A percentile compares a stretch with the other conserved stretches of the same genome.
phyloP scores from a whole-genome alignment of 1,140 invertebrate species.

The Asobara japonica region DNA sequence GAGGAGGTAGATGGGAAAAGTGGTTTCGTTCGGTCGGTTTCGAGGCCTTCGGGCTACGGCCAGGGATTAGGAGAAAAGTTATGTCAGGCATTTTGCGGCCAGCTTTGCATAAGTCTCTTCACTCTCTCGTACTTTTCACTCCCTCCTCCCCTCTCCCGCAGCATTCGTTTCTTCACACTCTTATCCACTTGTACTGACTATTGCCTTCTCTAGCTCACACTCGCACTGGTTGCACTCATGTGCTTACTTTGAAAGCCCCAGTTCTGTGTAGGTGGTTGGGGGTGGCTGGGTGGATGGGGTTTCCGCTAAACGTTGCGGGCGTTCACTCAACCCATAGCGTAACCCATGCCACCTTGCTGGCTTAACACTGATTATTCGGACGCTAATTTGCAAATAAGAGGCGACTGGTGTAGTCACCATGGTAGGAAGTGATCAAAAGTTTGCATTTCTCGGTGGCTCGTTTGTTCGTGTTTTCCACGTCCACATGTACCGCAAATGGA shows the following conservation, averaged over 20 bases:
- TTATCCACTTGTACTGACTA: constrained; percentile 10
- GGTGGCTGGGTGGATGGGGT: too few relatives aligned
- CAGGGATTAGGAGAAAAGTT: constrained; percentile 55
- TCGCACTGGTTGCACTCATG: constrained; percentile 4
- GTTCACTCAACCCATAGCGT: constrained; percentile 33
- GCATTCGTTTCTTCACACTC: constrained; percentile 15
- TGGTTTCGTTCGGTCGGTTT: constrained; percentile 34
- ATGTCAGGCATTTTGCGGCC: constrained; percentile 53
- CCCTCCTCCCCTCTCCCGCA: too few relatives aligned
- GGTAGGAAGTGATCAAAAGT: constrained; percentile 33
- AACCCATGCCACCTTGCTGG: constrained; percentile 19
- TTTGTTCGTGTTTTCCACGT: constrained; percentile 21
- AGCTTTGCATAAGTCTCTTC: constrained; percentile 55
- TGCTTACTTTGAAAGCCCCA: not conserved
- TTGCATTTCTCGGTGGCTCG: constrained; percentile 36
- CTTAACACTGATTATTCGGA: constrained; percentile 42
- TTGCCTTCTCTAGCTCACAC: constrained; percentile 22
- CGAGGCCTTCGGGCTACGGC: constrained; percentile 36
- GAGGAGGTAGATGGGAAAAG: constrained; percentile 25
- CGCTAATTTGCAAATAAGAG: constrained; percentile 44
- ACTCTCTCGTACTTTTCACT: constrained; percentile 9
- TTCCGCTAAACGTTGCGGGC: constrained; percentile 19
- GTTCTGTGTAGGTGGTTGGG: too few relatives aligned
- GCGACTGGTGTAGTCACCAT: constrained; percentile 15
- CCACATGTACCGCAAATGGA: constrained; percentile 29